Percentiles rank a stretch among this genome's conserved stretches.
phyloP scores from a whole-genome alignment of 2,797 vertebrate species.

The Prionace glauca region DNA sequence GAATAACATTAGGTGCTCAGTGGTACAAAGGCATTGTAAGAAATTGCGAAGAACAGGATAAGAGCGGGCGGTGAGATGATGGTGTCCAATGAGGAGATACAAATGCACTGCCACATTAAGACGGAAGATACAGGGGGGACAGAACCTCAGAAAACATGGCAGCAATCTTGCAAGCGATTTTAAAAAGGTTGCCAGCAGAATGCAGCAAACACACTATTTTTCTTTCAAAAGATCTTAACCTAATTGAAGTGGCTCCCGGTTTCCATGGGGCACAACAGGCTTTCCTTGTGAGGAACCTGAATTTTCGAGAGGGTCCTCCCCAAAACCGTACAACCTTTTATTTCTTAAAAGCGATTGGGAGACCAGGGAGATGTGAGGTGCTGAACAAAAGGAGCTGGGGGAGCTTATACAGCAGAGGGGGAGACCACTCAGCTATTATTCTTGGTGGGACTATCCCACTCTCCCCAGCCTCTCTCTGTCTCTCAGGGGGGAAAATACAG shows the following conservation, averaged over 20 bases:
- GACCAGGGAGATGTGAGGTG: background rate
- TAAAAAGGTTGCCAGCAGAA: background rate
- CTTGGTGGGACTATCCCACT: background rate
- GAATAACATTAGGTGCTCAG: background rate
- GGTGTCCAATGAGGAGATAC: background rate
- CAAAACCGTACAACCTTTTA: background rate
- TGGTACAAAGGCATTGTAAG: background rate
- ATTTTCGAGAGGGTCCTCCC: background rate
- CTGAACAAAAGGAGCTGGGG: background rate
- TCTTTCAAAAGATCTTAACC: background rate
- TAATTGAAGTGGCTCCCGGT: background rate
- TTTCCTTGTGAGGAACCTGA: background rate
- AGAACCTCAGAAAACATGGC: background rate
- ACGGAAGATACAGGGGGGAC: background rate
- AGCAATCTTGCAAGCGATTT: background rate
- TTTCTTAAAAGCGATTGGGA: background rate
- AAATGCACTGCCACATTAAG: background rate
- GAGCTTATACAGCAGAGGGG: background rate
- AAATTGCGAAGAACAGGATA: background rate
- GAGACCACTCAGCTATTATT: background rate
- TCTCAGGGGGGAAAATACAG: no score
- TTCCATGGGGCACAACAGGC: background rate
- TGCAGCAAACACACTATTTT: background rate
- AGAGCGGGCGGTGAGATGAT: background rate
- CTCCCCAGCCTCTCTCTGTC: no score